Evolutionary conservation across 2,888 invertebrate species (phyloP).

Genomic region (Lamellibrachia satsuma): DNA sequence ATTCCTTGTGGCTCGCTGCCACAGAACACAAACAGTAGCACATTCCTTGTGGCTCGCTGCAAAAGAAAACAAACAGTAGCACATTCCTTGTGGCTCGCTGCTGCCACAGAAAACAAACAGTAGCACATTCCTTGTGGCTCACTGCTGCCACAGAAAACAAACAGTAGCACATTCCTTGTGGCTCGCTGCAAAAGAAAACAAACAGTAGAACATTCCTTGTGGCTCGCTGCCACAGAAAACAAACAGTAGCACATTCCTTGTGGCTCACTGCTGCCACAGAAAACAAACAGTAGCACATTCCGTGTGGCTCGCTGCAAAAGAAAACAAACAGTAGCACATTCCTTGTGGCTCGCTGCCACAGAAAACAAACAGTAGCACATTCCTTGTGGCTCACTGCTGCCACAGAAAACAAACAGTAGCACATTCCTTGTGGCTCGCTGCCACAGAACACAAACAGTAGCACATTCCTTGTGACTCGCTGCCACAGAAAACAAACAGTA

Average conservation of each 20-base stretch:
- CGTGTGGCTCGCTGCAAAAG: slow-evolving; percentile 86
- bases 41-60: slow-evolving; percentile 94
- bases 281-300: slow-evolving; percentile 81
- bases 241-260: slow-evolving; percentile 90
- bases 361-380: slow-evolving; percentile 79
- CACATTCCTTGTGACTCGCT: no score
- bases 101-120: slow-evolving; percentile 67
- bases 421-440: slow-evolving; percentile 96
- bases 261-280: slow-evolving; percentile 80
- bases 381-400: slow-evolving; percentile 93
- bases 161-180: slow-evolving; percentile 92
- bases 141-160: slow-evolving; percentile 68
- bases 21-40: slow-evolving; percentile 73
- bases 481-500: no score
- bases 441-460: background rate
- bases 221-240: slow-evolving; percentile 78
- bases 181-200: slow-evolving; percentile 75
- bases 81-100: slow-evolving; percentile 97
- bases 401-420: slow-evolving; percentile 71
- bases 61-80: slow-evolving; percentile 71
- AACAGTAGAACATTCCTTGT: slow-evolving; percentile 90
- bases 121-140: slow-evolving; percentile 98
- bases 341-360: slow-evolving; percentile 88
- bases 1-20: slow-evolving; percentile 93
- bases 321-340: slow-evolving; percentile 79